Conservation (phyloP, 2,888 invertebrate genomes). For the Deilephila elpenor region DNA sequence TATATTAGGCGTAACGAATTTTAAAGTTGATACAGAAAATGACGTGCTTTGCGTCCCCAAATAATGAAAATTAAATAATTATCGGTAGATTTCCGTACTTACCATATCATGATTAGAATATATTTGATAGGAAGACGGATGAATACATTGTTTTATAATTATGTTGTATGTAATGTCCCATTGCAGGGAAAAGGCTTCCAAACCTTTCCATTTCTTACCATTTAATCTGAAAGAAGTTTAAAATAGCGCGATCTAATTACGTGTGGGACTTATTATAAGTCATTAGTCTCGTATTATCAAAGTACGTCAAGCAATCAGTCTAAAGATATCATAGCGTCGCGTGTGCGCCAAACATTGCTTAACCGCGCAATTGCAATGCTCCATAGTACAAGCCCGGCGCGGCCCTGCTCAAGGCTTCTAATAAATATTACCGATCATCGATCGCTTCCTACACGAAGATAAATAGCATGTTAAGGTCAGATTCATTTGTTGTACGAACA, state of each 20-base stretch:
- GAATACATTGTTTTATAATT: too few species aligned
- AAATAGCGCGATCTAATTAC: neutral
- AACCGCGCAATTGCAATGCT: constrained; percentile 1
- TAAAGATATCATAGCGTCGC: constrained; percentile 16
- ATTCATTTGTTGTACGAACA: neutral
- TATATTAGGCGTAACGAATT: too few species aligned
- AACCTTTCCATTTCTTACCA: too few species aligned
- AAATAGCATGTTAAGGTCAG: neutral
- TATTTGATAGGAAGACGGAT: too few species aligned
- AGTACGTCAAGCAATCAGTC: constrained; percentile 13
- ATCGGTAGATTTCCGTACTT: too few species aligned
- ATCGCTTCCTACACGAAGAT: constrained; percentile 13
- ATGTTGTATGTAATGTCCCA: too few species aligned
- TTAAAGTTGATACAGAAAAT: too few species aligned
- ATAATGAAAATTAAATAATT: too few species aligned
- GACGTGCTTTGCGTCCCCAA: too few species aligned
- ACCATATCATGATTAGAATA: too few species aligned
- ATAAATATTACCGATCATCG: constrained; percentile 12
- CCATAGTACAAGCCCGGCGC: neutral
- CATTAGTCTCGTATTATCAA: neutral
- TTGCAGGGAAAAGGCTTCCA: too few species aligned
- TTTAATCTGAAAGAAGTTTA: too few species aligned
- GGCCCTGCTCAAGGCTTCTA: constrained; percentile 18
- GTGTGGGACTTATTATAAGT: neutral
- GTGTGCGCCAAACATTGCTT: constrained; percentile 20